Percentiles rank a stretch among this genome's conserved stretches.
Evolutionary conservation across 2,113 vertebrate genomes (phyloP).

Genomic region (Alligator mississippiensis): DNA sequence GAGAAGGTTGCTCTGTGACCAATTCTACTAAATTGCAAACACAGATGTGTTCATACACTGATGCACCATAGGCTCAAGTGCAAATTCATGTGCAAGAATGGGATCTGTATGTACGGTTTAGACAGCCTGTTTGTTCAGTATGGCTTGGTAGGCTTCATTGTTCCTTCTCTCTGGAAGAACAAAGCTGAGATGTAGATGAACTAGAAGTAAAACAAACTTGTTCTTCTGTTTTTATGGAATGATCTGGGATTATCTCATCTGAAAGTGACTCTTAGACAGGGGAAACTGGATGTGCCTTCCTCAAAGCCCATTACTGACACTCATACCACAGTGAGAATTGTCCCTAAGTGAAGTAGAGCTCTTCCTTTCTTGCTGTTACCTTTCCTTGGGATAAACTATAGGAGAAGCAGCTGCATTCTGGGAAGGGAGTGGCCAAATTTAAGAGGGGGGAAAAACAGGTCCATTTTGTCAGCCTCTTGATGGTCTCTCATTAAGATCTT

Average conservation of each 20-base stretch:
- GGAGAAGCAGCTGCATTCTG: background rate
- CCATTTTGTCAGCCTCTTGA: background rate
- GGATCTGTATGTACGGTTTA: background rate
- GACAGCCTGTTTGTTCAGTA: background rate
- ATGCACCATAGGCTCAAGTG: no score
- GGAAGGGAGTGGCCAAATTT: background rate
- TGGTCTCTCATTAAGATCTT: background rate
- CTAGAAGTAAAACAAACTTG: background rate
- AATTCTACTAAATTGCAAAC: background rate
- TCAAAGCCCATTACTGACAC: background rate
- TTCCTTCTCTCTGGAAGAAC: background rate
- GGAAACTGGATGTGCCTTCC: rapidly evolving
- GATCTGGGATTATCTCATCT: background rate
- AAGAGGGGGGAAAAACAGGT: background rate
- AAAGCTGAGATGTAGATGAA: background rate
- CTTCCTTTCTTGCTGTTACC: background rate
- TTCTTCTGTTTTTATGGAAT: background rate
- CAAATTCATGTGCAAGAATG: rapidly evolving
- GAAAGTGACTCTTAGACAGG: background rate
- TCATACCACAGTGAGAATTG: background rate
- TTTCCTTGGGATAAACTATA: background rate
- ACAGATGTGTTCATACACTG: rapidly evolving
- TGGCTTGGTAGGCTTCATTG: background rate
- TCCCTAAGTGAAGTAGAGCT: background rate
- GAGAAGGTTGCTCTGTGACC: background rate